Conservation (phyloP, 2,797 vertebrate species). For the Sebastiscus albofasciatus region DNA sequence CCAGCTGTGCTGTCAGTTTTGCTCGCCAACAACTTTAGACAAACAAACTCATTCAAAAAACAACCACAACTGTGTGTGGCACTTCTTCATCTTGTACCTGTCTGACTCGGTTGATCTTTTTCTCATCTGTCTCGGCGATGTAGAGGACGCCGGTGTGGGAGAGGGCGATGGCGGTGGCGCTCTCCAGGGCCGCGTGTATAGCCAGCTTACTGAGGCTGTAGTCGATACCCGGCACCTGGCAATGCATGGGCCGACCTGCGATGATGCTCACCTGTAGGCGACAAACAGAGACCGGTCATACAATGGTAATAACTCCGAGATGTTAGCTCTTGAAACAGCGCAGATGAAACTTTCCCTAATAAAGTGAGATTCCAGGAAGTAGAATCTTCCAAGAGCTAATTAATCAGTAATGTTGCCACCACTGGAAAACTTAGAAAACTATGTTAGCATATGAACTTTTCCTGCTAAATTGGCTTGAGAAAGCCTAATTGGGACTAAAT, state of each 20-base stretch:
- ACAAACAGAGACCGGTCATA: not conserved
- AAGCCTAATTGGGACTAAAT: conserved; percentile 68
- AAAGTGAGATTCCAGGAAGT: conserved; percentile 31
- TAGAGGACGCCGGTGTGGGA: conserved; percentile 96
- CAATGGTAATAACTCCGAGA: not conserved
- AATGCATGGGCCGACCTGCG: conserved; percentile 98
- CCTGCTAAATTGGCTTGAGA: conserved; percentile 59
- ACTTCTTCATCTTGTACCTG: conserved; percentile 75
- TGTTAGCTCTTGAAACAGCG: not conserved
- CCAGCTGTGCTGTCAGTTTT: conserved; percentile 45
- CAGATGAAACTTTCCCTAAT: conserved; percentile 26
- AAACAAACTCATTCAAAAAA: conserved; percentile 12
- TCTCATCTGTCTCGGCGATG: conserved; percentile 98
- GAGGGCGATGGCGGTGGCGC: conserved; percentile 95
- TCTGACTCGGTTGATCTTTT: conserved; percentile 97
- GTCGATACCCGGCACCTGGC: conserved; percentile 98
- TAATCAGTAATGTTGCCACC: conserved; percentile 43
- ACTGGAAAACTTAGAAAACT: conserved; percentile 48
- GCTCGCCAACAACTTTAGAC: not conserved
- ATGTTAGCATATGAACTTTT: conserved; percentile 41
- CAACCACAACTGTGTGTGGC: not conserved
- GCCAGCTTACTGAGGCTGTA: conserved; percentile 98
- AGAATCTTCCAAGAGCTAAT: conserved; percentile 45
- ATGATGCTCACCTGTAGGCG: conserved; percentile 92
- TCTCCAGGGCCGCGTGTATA: conserved; percentile 94